phyloP scores from a whole-genome alignment of 1,140 invertebrate genomes.

The Sinonovacula constricta region DNA sequence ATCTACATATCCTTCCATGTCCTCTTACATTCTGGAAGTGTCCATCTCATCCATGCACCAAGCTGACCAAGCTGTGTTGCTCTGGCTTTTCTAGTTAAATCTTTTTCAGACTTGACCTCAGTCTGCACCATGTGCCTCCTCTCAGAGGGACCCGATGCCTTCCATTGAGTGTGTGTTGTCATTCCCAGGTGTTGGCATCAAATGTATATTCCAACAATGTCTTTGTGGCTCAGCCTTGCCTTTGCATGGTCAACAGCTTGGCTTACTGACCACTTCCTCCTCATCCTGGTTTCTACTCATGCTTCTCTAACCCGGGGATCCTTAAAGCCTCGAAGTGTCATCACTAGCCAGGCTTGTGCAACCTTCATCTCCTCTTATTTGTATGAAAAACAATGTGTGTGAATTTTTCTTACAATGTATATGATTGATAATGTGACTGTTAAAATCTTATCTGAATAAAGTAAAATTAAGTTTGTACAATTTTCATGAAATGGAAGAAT shows the following conservation, averaged over 20 bases:
- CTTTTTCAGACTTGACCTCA: conserved; percentile 5
- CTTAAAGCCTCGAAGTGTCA: neutral
- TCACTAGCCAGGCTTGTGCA: no score
- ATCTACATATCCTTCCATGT: neutral
- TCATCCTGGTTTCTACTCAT: conserved; percentile 1
- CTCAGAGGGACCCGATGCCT: neutral
- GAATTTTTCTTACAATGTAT: no score
- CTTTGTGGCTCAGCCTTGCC: neutral
- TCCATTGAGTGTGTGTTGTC: neutral
- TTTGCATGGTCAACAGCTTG: conserved; percentile 15
- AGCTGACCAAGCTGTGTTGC: conserved; percentile 7
- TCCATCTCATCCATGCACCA: neutral
- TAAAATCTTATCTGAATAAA: no score
- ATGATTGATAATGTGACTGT: no score
- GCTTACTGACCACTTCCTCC: conserved; percentile 30
- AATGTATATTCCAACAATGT: conserved; percentile 1
- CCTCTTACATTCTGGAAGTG: neutral
- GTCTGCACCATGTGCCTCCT: neutral
- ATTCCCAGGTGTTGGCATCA: neutral
- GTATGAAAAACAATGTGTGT: no score
- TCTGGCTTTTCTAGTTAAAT: neutral
- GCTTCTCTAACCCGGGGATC: neutral
- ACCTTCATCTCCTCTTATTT: no score
- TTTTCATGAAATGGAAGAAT: no score
- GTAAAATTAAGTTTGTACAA: no score